Base-by-base conservation (phyloP, 92 coral and sea anemone genomes). In the Heliopora coerulea region DNA sequence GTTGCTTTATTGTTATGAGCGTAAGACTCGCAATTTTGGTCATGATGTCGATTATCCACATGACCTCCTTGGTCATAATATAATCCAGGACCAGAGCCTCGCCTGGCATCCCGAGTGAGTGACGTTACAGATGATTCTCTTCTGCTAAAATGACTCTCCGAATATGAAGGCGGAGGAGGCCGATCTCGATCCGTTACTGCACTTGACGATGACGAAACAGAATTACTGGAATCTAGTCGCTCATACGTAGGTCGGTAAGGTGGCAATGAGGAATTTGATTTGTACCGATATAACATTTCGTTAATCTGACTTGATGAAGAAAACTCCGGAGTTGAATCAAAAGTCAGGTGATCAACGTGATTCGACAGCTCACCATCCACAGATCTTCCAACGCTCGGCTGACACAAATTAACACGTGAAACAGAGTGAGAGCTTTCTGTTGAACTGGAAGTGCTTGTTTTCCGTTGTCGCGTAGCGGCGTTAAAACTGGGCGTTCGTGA, bases 131-230 rank as follows among this genome's bases (percentile, higher is more conserved):
- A 30, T n/a, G 63, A 50, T 2, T 54, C 49, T 29, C 63, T 70
- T 41, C 49, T 50, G 57, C 77, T 50, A 27, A 70, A 70, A 70
- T 25, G 77, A 70, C 77, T 70, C 31, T 52, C 77, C 27, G 77
- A 19, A 26, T 70, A 70, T 2, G 77, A 50, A 30, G 77, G 77
- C 25, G 77, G 76, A n/a, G 61, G 77, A 26, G 50, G 77, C 52
- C 77, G 77, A 70, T 30, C 35, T 6, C 37, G 74, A 10, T 67
- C 74, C 52, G 49, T 30, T 5, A 21, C 10, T n/a, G 23, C 18
- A 49, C 74, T 67, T 17, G 74, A 67, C 4, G 26, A 17, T 8
- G 77, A 70, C 21, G 77, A 52, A 33, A 54, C 25, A 33, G 77
- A 70, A 27, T 48, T 49, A 70, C 20, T 70, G 15, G 77, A 70